phyloP scores from a whole-genome alignment of 1,140 invertebrate species.

The Drosophila bipectinata region DNA sequence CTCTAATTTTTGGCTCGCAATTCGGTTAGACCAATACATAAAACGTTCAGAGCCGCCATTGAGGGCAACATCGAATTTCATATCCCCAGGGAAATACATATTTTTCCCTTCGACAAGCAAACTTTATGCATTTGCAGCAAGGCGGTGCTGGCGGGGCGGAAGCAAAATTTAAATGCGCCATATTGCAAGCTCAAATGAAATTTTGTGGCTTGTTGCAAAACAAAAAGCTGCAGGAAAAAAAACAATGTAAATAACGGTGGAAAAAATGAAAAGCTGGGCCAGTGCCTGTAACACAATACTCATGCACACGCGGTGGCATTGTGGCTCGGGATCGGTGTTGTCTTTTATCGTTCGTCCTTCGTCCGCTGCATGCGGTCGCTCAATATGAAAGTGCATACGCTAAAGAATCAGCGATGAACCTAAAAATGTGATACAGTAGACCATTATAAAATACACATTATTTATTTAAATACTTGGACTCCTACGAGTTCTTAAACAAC shows the following conservation, averaged over 20 bases:
- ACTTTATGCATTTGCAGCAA: constrained; percentile 34
- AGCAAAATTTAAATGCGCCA: constrained; percentile 69
- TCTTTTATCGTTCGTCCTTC: constrained; percentile 47
- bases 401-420: constrained; percentile 41
- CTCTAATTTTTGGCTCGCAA: constrained; percentile 47
- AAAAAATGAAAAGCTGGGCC: constrained; percentile 25
- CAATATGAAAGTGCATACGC: constrained; percentile 62
- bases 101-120: constrained; percentile 25
- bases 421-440: neutral
- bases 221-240: constrained; percentile 43
- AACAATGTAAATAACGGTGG: constrained; percentile 1
- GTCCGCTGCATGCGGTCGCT: constrained; percentile 70
- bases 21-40: constrained; percentile 61
- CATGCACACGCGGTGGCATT: constrained; percentile 52
- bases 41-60: constrained; percentile 29
- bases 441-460: too few species aligned
- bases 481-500: too few species aligned
- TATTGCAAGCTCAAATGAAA: constrained; percentile 79
- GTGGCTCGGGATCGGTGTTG: constrained; percentile 50
- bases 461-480: too few species aligned
- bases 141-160: neutral
- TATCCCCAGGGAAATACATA: constrained; percentile 34
- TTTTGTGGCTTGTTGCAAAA: constrained; percentile 74
- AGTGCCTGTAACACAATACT: constrained; percentile 42
- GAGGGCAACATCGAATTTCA: constrained; percentile 56